These are phyloP conservation scores for Acinonyx jubatus DNA, from an alignment of 2,113 vertebrate species.

Conservation along the genomic window DNA sequence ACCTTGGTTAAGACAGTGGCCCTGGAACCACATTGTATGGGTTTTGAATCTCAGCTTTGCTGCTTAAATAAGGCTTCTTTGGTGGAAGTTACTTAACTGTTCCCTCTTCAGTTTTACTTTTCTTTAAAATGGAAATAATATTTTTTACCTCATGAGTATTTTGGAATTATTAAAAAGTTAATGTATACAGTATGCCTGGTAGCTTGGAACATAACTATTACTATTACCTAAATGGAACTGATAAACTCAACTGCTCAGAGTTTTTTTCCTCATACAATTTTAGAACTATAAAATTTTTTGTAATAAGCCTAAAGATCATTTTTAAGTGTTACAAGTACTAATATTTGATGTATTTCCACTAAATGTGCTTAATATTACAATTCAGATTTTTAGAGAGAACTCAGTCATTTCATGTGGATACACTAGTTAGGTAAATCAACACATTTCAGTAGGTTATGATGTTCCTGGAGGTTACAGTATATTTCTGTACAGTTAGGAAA, in stretches of 20 bases:
- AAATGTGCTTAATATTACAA: slow-evolving; percentile 11
- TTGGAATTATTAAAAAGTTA: slow-evolving; percentile 19
- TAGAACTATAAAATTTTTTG: not conserved
- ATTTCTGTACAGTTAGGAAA: not conserved
- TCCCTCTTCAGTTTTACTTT: not conserved
- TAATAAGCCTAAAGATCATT: slow-evolving; percentile 8
- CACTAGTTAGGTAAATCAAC: not conserved
- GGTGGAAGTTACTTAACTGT: not conserved
- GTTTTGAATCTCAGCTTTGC: not conserved
- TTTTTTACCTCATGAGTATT: not conserved
- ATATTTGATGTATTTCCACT: not conserved
- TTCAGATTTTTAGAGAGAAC: not conserved
- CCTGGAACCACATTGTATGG: not conserved
- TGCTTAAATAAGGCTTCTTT: not conserved
- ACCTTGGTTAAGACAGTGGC: not conserved
- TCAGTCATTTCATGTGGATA: not conserved
- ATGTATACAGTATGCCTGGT: not conserved
- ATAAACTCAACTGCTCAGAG: not conserved
- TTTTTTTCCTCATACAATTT: not conserved
- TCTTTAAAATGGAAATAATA: not conserved
- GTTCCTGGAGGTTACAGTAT: not conserved
- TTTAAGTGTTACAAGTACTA: not conserved
- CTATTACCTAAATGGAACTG: not conserved
- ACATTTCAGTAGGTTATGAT: slow-evolving; percentile 20
- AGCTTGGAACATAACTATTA: not conserved